Conservation (phyloP, 1,140 invertebrate genomes). For the Drosophila persimilis region DNA sequence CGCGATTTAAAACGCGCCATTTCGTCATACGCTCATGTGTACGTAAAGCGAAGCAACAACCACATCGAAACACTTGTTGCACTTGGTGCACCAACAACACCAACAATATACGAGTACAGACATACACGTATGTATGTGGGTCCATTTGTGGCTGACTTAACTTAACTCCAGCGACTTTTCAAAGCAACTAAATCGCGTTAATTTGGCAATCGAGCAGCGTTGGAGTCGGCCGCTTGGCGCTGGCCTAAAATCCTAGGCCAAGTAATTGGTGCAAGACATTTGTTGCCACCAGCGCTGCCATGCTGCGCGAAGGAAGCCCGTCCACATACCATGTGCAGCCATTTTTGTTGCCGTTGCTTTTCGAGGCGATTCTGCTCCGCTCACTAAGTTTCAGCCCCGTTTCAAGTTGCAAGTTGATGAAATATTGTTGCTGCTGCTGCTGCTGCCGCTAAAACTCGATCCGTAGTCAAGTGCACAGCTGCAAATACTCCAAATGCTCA, state of each 20-base stretch:
- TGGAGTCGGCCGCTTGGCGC: slow-evolving; percentile 22
- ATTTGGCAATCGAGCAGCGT: slow-evolving; percentile 61
- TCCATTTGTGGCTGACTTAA: slow-evolving; percentile 16
- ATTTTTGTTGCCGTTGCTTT: slow-evolving; percentile 13
- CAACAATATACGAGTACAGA: neutral
- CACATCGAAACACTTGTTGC: slow-evolving; percentile 13
- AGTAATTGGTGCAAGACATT: slow-evolving; percentile 73
- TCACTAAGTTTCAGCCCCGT: slow-evolving; percentile 47
- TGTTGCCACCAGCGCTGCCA: neutral
- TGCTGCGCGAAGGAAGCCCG: slow-evolving; percentile 14
- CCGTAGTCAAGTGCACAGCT: slow-evolving; percentile 72
- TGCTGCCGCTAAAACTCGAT: slow-evolving; percentile 20
- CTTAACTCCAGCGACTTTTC: slow-evolving; percentile 42
- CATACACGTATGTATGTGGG: slow-evolving; percentile 1
- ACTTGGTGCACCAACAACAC: slow-evolving; percentile 31
- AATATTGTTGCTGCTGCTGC: slow-evolving; percentile 24
- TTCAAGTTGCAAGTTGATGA: slow-evolving; percentile 60
- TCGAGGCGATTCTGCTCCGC: slow-evolving; percentile 22
- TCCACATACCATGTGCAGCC: slow-evolving; percentile 2
- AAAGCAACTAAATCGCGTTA: slow-evolving; percentile 62
- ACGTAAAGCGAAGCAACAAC: slow-evolving; percentile 9
- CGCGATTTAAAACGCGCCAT: slow-evolving; percentile 53
- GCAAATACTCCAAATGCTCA: slow-evolving; percentile 45
- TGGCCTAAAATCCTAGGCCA: slow-evolving; percentile 38
- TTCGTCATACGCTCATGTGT: slow-evolving; percentile 27